Conservation (phyloP, 1,140 invertebrate species). For the Oncopodura yosiiana region DNA sequence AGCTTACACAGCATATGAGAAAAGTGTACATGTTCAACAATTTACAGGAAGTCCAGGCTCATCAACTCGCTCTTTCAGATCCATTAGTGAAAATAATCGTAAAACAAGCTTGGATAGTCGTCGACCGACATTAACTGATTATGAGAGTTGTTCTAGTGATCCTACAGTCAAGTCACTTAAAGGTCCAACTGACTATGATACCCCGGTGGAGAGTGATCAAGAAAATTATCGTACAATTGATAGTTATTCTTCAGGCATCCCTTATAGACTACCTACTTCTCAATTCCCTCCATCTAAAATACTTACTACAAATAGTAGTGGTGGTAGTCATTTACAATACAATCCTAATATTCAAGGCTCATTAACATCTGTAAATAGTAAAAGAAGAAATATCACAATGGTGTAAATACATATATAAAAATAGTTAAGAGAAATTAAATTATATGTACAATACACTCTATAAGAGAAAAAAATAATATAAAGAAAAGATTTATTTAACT, state of each 20-base stretch:
- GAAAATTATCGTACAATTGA: conserved; percentile 35
- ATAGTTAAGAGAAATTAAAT: background rate
- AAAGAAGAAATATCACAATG: conserved; percentile 48
- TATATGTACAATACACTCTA: background rate
- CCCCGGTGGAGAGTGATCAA: conserved; percentile 34
- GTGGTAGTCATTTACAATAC: conserved; percentile 38
- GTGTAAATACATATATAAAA: conserved; percentile 43
- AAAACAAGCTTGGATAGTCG: conserved; percentile 36
- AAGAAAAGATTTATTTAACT: background rate
- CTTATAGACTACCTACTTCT: conserved; percentile 26
- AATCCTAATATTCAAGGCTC: conserved; percentile 48
- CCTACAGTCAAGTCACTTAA: conserved; percentile 29
- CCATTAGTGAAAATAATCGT: conserved; percentile 34
- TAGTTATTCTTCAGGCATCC: conserved; percentile 19
- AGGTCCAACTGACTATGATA: conserved; percentile 35
- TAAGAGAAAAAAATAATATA: background rate
- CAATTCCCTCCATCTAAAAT: conserved; percentile 34
- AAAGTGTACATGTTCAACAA: conserved; percentile 11
- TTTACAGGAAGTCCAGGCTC: conserved; percentile 26
- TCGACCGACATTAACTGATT: conserved; percentile 30
- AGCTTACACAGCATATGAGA: conserved; percentile 5
- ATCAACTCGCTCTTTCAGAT: conserved; percentile 40
- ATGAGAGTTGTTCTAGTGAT: conserved; percentile 33
- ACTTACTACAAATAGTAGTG: conserved; percentile 32
- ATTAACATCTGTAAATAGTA: conserved; percentile 47